Evolutionary conservation across 2,888 invertebrate species (phyloP), one percentile per base, ranked within the genome.

Genomic region (Melieria picta): DNA sequence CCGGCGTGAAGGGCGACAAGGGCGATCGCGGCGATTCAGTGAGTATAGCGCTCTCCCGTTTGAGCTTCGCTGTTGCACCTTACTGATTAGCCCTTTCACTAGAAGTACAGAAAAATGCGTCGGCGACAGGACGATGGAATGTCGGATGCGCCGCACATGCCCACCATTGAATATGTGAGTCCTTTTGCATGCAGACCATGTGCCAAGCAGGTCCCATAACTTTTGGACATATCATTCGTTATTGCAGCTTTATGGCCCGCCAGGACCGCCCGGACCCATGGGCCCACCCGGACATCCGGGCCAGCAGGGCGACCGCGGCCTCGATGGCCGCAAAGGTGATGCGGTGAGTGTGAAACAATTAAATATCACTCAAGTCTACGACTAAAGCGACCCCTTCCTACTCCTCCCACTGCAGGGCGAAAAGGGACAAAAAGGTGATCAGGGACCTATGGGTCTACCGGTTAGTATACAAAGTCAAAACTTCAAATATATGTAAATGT

Each of bases 1-100:
- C 96, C 4, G 96, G 96, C 50, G 90, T 92, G 77, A 95, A 94
- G 87, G 96, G 97, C 46, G 95, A 96, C 81, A 96, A 95, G 84
- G 96, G 97, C 50, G 95, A 96, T 85, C 95, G 96, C 84, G 96
- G 96, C 48, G 96, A 96, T 90, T 95, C 95, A 91, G 95, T 95
- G 89, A 92, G 92, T 90, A 78, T 63, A 72, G 61, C 47, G 16
- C 3, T n/a, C 5, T 5, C 50, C 2, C 11, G 30, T 16, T 4
- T 16, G 13, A 45, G 5, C 46, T 6, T 11, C 47, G 50, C 4
- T 10, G 10, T 10, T 16, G 16, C 6, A 52, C 47, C 62, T 71
- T 73, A 64, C 76, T 80, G 77, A 74, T 77, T 74, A 74, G 72
- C 74, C 75, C 69, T 78, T 80, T 71, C 69, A 77, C 79, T 79